Conservation (phyloP, 2,113 vertebrate species). For the Accipiter cooperii region DNA sequence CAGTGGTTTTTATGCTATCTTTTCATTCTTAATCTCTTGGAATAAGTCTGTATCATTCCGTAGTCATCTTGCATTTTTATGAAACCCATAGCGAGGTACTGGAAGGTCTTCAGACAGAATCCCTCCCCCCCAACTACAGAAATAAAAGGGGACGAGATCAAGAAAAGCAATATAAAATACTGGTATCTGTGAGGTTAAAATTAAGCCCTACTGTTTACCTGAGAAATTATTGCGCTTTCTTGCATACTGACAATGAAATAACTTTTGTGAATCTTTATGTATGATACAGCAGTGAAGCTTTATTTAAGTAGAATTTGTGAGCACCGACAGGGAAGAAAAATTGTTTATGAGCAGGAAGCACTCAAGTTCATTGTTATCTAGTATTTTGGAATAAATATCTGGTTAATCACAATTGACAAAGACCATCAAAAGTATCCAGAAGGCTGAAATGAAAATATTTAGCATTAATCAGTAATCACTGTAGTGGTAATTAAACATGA, state of each 20-base stretch:
- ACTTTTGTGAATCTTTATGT: background rate
- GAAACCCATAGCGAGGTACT: background rate
- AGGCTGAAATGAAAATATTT: background rate
- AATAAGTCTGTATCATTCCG: background rate
- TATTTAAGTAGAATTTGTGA: background rate
- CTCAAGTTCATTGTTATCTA: background rate
- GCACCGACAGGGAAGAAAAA: background rate
- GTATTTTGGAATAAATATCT: background rate
- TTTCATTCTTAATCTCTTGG: background rate
- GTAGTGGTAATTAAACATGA: background rate
- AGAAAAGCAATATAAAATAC: background rate
- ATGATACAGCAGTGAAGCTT: background rate
- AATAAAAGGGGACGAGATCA: background rate
- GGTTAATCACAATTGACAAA: background rate
- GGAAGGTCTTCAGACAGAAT: background rate
- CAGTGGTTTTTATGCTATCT: background rate
- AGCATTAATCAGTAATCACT: background rate
- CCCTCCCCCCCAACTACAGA: background rate
- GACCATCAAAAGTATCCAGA: background rate
- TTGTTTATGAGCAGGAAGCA: background rate
- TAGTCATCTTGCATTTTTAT: background rate
- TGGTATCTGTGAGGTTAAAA: background rate
- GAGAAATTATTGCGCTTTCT: background rate
- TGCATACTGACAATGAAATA: background rate
- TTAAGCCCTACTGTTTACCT: background rate